phyloP scores from a whole-genome alignment of 1,140 invertebrate genomes.

The Lethrus apterus region DNA sequence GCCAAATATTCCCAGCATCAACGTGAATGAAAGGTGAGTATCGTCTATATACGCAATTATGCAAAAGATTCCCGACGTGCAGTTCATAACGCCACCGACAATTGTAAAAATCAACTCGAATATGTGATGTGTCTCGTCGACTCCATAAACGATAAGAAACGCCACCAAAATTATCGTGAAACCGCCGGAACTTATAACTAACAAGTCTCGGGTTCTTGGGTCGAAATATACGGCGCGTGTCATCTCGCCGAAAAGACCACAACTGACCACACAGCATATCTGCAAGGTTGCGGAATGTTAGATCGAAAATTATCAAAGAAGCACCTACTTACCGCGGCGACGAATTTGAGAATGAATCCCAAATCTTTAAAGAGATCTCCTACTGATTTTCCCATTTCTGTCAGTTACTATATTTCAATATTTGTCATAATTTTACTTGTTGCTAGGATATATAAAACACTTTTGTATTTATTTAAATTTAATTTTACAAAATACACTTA shows the following conservation, averaged over 20 bases:
- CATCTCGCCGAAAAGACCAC: neutral
- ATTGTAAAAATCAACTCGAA: neutral
- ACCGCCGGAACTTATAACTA: neutral
- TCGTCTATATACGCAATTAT: neutral
- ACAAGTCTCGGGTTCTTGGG: neutral
- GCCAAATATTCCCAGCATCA: neutral
- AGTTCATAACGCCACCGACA: neutral
- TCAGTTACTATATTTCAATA: neutral
- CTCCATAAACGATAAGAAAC: neutral
- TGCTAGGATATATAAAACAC: no score
- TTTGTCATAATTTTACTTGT: no score
- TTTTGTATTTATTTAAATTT: no score
- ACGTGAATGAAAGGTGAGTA: neutral
- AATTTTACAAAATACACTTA: no score
- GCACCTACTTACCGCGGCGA: conserved; percentile 1
- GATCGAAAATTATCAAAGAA: neutral
- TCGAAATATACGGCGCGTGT: neutral
- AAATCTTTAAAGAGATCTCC: neutral
- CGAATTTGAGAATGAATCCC: conserved; percentile 1
- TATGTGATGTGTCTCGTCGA: neutral
- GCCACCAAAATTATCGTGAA: neutral
- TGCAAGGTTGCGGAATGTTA: no score
- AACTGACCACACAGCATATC: neutral
- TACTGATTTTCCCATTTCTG: neutral
- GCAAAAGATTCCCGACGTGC: neutral